These are phyloP conservation scores for Bombus huntii DNA, from an alignment of 1,140 invertebrate species.

Conservation along the genomic window DNA sequence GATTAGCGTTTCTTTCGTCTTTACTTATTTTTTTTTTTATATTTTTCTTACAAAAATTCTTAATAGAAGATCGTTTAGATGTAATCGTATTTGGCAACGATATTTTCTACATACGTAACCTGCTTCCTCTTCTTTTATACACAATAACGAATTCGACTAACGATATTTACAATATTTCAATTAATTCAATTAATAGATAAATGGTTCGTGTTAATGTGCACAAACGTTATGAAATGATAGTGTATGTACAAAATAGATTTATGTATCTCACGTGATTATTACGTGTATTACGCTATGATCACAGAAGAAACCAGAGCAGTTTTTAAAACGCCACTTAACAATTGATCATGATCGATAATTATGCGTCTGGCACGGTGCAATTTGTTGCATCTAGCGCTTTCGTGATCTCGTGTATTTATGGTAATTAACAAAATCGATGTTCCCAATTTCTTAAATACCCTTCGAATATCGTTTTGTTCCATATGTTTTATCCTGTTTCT, in stretches of 20 bases:
- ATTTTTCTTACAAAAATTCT: conserved; percentile 43
- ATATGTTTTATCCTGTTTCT: background rate
- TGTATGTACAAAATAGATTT: conserved; percentile 56
- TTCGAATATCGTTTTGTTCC: too few relatives aligned
- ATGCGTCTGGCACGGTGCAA: conserved; percentile 4
- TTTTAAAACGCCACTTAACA: conserved; percentile 37
- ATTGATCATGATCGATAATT: conserved; percentile 28
- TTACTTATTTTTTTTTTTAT: background rate
- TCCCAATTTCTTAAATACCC: background rate
- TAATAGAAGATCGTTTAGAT: conserved; percentile 1
- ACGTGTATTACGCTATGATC: conserved; percentile 55
- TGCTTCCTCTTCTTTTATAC: background rate
- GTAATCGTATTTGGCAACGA: conserved; percentile 38
- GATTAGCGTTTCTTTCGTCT: background rate
- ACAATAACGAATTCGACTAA: conserved; percentile 4
- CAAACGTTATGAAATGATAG: conserved; percentile 5
- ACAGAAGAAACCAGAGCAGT: conserved; percentile 62
- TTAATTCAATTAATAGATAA: background rate
- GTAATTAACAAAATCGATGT: background rate
- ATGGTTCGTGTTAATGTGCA: conserved; percentile 13
- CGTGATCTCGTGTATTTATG: background rate
- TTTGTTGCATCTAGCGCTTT: background rate
- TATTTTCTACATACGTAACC: background rate
- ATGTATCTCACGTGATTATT: conserved; percentile 33
- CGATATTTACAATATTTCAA: conserved; percentile 41